Evolutionary conservation across 2,888 invertebrate genomes (phyloP).

Genomic region (Sarcophaga carnaria): DNA sequence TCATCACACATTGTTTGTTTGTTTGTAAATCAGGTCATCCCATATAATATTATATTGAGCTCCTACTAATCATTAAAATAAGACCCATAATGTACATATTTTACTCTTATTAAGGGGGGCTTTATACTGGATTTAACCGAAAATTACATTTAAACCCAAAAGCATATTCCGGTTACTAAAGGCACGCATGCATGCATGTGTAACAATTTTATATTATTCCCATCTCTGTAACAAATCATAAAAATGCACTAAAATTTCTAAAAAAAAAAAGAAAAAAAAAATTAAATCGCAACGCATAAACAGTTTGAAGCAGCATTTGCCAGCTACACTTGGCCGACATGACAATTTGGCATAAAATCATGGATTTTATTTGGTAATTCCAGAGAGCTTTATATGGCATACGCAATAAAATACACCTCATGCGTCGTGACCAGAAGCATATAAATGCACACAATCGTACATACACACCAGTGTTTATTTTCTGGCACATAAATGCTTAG

Average conservation of each 20-base stretch:
- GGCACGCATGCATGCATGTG: neutral
- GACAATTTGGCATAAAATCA: neutral
- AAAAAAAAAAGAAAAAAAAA: neutral
- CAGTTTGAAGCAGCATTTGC: neutral
- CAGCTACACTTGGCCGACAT: no score
- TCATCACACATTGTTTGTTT: neutral
- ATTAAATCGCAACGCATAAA: conserved; percentile 21
- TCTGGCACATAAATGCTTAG: neutral
- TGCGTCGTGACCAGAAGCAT: neutral
- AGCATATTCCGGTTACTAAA: neutral
- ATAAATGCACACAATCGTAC: neutral
- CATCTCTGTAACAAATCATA: conserved; percentile 54
- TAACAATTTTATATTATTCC: conserved; percentile 18
- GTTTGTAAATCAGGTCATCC: neutral
- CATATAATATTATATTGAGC: neutral
- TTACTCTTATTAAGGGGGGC: neutral
- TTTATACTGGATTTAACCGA: neutral
- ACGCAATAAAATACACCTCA: neutral
- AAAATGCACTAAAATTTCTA: conserved; percentile 56
- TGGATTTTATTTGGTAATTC: neutral
- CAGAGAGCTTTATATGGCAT: neutral
- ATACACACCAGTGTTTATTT: no score
- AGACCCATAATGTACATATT: neutral
- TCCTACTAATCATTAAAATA: neutral
- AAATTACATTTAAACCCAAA: neutral